Evolutionary conservation across 2,113 vertebrate species (phyloP), one percentile per base, ranked within the genome.

Genomic region (Eclectus roratus): DNA sequence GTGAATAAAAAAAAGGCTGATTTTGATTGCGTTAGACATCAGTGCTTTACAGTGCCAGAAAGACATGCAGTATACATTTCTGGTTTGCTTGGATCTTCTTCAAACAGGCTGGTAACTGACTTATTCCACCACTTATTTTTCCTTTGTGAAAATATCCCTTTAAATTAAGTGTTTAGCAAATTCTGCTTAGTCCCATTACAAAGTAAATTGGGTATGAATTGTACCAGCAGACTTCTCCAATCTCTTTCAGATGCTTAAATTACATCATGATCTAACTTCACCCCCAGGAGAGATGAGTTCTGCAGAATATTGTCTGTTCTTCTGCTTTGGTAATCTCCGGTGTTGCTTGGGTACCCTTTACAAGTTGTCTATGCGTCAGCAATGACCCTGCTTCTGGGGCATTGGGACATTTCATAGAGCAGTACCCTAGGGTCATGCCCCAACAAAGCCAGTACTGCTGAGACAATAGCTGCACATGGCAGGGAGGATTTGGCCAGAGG

Each of bases 1-100:
- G 78, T 88, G 83, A 80, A 91, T 84, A 94, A 86, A 91, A 89
- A 89, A 82, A 53, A 27, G 73, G 49, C 64, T 88, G 85, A 95
- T 71, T 89, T 84, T 94, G 89, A 96, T 94, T 91, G 94, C 5
- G 2, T 91, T 95, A 81, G 94, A 96, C 96, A 96, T 43, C 68
- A 39, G 39, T 19, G 69, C 39, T 94, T 64, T 56, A 43, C 18
- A 5, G 74, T 64, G 95, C 95, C 94, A 95, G 91, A 55, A 76
- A 60, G 52, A 65, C 70, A 25, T 35, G 33, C 69, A 85, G 50
- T 82, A 82, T 89, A 37, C 66, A 35, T 94, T 95, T 80, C 95
- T 85, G 63, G 77, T 76, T 89, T 52, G 28, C 71, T 79, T 95
- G 94, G 94, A 94, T 83, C 68, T 47, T 93, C 91, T 93, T 97